Base-by-base conservation (phyloP, 2,113 vertebrate species). In the Eclectus roratus region DNA sequence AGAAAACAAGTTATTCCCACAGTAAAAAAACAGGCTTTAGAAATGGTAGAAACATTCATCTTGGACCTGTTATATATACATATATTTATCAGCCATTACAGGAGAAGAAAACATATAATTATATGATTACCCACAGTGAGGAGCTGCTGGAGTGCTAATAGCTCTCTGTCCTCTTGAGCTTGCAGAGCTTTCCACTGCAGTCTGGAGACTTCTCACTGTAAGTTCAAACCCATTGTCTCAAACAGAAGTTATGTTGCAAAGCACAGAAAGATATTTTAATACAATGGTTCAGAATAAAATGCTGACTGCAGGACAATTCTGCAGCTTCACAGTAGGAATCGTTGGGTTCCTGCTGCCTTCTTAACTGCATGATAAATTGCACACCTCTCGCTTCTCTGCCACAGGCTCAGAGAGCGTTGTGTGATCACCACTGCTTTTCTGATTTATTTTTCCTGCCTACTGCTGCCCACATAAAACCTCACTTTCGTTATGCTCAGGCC, bases 281-380 rank as follows among this genome's bases (percentile, higher is more conserved):
- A 69, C 85, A 92, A 79, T 39, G 25, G 60, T 69, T 85, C 60
- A 50, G 55, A 25, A 39, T 65, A 88, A 95, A 88, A 29, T 92
- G 94, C 94, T 97, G 94, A 96, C 85, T 63, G 63, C 70, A 94
- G 84, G 53, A 94, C 58, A 88, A 82, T 93, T 94, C 88, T 74
- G 60, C 76, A 68, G 63, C 66, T 91, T 96, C 81, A 52, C 82
- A 92, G 80, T 25, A 85, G 95, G 81, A 89, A 52, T 16, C 61
- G 53, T 17, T 85, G 71, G 60, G 73, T 61, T 95, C 76, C 90
- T 73, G 83, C 80, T 92, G 86, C 64, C 73, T 89, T 63, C 84
- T 77, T 86, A 91, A 80, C 76, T 72, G 56, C 76, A 61, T 94
- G 93, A 95, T 91, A 88, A 92, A 93, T 97, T 94, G 93, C 68